Conservation (phyloP, 1,140 invertebrate genomes). For the Alviniconcha marisindica region DNA sequence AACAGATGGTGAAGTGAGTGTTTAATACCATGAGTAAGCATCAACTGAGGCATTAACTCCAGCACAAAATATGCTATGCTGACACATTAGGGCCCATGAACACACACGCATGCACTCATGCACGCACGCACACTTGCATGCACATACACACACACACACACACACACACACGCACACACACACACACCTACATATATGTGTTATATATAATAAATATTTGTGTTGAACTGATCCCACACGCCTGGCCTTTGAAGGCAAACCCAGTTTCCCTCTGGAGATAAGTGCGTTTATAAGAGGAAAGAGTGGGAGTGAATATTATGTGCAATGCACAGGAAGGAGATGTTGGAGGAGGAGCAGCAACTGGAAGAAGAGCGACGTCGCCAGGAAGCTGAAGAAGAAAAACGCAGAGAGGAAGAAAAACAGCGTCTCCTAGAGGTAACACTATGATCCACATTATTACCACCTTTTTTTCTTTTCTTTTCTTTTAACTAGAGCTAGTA, state of each 20-base stretch:
- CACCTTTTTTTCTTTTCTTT: not conserved
- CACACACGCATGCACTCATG: not conserved
- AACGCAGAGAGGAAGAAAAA: slow-evolving; percentile 54
- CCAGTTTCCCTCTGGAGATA: not conserved
- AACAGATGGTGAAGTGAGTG: too few relatives aligned
- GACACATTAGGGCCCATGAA: too few relatives aligned
- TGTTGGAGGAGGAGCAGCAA: slow-evolving; percentile 56
- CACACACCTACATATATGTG: not conserved
- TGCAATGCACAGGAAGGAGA: slow-evolving; percentile 46
- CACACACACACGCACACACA: not conserved
- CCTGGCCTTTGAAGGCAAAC: not conserved
- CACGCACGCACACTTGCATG: not conserved
- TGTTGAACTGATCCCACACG: too few relatives aligned
- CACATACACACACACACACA: not conserved
- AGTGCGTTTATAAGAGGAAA: too few relatives aligned
- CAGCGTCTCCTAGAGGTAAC: slow-evolving; percentile 54
- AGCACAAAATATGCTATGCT: too few relatives aligned
- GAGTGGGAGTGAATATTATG: too few relatives aligned
- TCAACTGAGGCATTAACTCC: too few relatives aligned
- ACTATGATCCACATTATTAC: not conserved
- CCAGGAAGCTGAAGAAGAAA: slow-evolving; percentile 54
- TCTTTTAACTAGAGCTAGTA: too few relatives aligned
- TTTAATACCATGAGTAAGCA: too few relatives aligned
- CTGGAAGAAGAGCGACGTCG: slow-evolving; percentile 53
- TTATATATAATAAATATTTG: not conserved